Conservation (phyloP, 1,140 invertebrate genomes). For the Asobara japonica region DNA sequence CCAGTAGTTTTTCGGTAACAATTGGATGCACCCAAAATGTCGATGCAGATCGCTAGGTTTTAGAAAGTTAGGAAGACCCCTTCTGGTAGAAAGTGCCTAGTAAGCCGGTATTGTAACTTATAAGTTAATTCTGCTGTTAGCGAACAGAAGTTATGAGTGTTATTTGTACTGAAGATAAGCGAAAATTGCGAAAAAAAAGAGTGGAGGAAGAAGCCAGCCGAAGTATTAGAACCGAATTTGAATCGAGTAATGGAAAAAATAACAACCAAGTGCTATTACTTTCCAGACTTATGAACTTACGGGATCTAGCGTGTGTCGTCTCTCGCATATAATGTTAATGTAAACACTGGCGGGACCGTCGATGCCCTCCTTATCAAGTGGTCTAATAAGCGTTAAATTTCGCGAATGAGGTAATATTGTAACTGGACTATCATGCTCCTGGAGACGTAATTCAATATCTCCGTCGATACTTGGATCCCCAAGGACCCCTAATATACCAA, state of each 20-base stretch:
- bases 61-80: conserved; percentile 13
- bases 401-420: conserved; percentile 79
- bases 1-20: not conserved
- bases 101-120: not conserved
- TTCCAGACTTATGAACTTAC: conserved; percentile 72
- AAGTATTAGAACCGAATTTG: no score
- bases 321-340: conserved; percentile 85
- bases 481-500: conserved; percentile 81
- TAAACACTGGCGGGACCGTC: conserved; percentile 85
- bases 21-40: conserved; percentile 12
- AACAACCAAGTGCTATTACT: conserved; percentile 64
- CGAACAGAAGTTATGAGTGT: not conserved
- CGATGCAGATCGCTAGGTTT: conserved; percentile 16
- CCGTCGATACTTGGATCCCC: conserved; percentile 80
- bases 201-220: no score
- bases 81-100: not conserved
- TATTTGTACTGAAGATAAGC: not conserved
- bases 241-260: conserved; percentile 80
- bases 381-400: conserved; percentile 80
- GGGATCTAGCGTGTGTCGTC: conserved; percentile 82
- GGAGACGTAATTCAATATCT: conserved; percentile 81
- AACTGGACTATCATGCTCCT: conserved; percentile 82
- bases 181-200: not conserved
- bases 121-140: not conserved
- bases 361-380: conserved; percentile 86